Base-by-base conservation (phyloP, 64 coral and sea anemone species). In the Porites lutea region DNA sequence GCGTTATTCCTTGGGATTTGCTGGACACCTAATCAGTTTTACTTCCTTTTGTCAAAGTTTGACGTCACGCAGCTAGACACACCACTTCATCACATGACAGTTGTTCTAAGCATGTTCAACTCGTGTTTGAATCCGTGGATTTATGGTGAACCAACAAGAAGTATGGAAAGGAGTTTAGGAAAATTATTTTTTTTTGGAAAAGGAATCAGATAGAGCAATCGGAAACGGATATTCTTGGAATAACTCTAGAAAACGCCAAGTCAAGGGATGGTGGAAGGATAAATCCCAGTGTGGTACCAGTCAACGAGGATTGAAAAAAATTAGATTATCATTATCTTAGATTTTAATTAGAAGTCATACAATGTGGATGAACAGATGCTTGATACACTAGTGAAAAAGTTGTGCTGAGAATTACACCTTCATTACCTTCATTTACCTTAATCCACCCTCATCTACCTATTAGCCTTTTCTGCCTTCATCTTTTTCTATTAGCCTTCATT, bases 51-150 rank as follows among this genome's bases (percentile, higher is more conserved):
- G 47, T 63, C 76, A 70, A 86, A 92, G 60, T 92, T 92, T 68
- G 57, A 74, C 70, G 59, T 92, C 51, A 86, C 90, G 3, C 62
- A 86, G 46, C 59, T 75, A 2, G 72, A 86, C 54, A 92, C 80
- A 3, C 47, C 74, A 0, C 7, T 86, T 11, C 90, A 92, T 65
- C 90, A 92, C 19, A 46, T 72, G 9, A 92, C 90, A 8, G 77
- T 92, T 46, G 71, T 92, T 7, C 58, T 92, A 3, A 62, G 81
- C 61, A 84, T 85, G 53, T 43, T 85, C 13, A 92, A 86, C 13
- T 84, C 90, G 47, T 92, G 81, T 8, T 43, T 84, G n/a, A 86
- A 86, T 55, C 90, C 90, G 19, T 92, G 79, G 80, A 86, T 92
- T 20, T 86, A 92, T 52, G 84, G 79, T 21, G 60, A 3, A 92